phyloP scores from a whole-genome alignment of 2,113 vertebrate genomes.

The Alligator mississippiensis region DNA sequence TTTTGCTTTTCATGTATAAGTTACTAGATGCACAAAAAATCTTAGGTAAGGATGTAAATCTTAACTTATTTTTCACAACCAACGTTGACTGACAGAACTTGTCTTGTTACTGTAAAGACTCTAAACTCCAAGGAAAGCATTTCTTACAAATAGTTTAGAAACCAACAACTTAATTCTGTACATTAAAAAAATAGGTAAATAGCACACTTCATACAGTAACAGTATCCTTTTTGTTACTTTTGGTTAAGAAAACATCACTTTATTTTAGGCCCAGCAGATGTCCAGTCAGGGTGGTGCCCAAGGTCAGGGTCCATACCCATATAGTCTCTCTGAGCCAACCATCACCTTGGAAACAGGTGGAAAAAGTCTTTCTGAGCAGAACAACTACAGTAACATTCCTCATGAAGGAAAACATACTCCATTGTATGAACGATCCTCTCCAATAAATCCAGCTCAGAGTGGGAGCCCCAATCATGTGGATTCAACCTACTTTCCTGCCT shows the following conservation, averaged over 20 bases:
- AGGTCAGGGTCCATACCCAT: slow-evolving; percentile 83
- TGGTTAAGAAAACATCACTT: slow-evolving; percentile 15
- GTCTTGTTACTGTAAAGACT: background rate
- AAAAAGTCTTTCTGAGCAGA: slow-evolving; percentile 87
- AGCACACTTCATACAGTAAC: background rate
- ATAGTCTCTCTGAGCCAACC: slow-evolving; percentile 81
- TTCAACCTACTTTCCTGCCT: slow-evolving; percentile 85
- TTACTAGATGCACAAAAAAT: background rate
- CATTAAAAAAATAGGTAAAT: background rate
- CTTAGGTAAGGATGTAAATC: background rate
- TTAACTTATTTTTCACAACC: background rate
- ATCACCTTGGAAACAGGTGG: slow-evolving; percentile 80
- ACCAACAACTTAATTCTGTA: background rate
- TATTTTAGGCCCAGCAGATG: slow-evolving; percentile 80
- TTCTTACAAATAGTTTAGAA: background rate
- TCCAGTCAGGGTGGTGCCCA: slow-evolving; percentile 77
- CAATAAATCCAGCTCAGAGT: slow-evolving; percentile 84
- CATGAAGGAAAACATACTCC: slow-evolving; percentile 92
- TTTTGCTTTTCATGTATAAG: background rate
- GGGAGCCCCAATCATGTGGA: slow-evolving; percentile 88
- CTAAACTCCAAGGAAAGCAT: background rate
- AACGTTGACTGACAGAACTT: background rate
- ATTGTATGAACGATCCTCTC: slow-evolving; percentile 93
- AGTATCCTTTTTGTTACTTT: background rate
- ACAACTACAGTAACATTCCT: slow-evolving; percentile 93